Percentiles rank a stretch among this genome's conserved stretches.
These are phyloP conservation scores for Drosophila bocki DNA, from an alignment of 1,140 invertebrate species.

Conservation along the genomic window DNA sequence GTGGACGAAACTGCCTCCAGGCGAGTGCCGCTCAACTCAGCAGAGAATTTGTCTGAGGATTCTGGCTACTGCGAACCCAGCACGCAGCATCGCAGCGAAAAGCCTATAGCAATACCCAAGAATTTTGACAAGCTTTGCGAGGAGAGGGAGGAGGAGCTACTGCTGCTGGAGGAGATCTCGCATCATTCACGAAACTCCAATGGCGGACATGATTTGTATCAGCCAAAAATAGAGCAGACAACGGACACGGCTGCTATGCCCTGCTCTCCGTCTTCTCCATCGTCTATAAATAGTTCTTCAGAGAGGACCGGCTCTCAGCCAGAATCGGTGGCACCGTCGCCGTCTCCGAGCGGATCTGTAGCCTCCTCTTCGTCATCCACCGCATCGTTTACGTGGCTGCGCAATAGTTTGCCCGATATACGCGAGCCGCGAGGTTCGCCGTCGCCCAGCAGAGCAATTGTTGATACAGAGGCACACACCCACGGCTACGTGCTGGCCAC, in stretches of 20 bases:
- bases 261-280: conserved; percentile 56
- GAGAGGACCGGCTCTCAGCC: conserved; percentile 73
- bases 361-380: conserved; percentile 81
- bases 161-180: conserved; percentile 31
- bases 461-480: not conserved
- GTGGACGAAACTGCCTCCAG: conserved; percentile 17
- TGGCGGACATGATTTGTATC: conserved; percentile 71
- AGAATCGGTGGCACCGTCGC: conserved; percentile 23
- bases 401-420: conserved; percentile 83
- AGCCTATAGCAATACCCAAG: conserved; percentile 85
- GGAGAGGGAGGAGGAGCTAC: conserved; percentile 66
- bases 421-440: conserved; percentile 72
- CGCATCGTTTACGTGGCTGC: conserved; percentile 84
- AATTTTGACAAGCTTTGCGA: conserved; percentile 85
- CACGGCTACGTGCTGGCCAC: conserved; percentile 64
- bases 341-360: conserved; percentile 55
- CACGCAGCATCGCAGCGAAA: conserved; percentile 74
- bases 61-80: conserved; percentile 90
- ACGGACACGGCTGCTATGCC: conserved; percentile 8
- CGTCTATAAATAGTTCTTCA: conserved; percentile 64
- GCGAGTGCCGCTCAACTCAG: conserved; percentile 86
- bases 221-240: conserved; percentile 74
- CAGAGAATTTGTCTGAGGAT: conserved; percentile 91
- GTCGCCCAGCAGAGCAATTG: conserved; percentile 23
- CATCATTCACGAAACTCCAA: conserved; percentile 61